Conservation (phyloP, 2,797 vertebrate species). For the Holocentrus rufus region DNA sequence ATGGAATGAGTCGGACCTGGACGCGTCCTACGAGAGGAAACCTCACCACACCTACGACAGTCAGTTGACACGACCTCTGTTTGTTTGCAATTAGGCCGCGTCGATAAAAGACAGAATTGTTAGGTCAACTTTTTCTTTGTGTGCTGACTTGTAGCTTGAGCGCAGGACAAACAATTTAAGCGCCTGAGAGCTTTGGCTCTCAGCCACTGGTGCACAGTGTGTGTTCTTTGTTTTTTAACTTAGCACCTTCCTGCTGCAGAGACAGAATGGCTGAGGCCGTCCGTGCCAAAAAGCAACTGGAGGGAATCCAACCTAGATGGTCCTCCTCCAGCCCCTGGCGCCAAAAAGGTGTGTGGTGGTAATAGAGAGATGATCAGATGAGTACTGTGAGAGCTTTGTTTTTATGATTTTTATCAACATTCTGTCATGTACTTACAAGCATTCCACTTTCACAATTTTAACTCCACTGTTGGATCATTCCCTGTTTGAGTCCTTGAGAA, state of each 20-base stretch:
- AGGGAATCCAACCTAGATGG: slow-evolving; percentile 89
- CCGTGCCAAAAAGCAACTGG: slow-evolving; percentile 84
- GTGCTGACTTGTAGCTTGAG: not conserved
- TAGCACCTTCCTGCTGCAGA: slow-evolving; percentile 66
- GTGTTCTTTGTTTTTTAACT: slow-evolving; percentile 11
- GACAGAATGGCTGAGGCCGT: slow-evolving; percentile 78
- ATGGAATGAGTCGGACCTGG: slow-evolving; percentile 93
- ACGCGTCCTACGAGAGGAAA: slow-evolving; percentile 87
- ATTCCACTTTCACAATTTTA: not conserved
- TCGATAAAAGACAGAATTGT: not conserved
- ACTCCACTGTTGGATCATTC: not conserved
- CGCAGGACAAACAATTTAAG: not conserved
- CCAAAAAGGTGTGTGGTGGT: slow-evolving; percentile 66
- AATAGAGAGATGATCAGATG: not conserved
- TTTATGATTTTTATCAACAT: not conserved
- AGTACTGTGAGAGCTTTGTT: not conserved
- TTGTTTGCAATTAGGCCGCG: not conserved
- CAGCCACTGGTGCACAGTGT: not conserved
- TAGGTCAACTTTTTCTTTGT: not conserved
- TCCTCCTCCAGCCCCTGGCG: slow-evolving; percentile 66
- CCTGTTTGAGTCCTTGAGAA: not conserved
- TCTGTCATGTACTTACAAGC: not conserved
- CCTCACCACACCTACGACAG: slow-evolving; percentile 85
- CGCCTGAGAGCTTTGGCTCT: not conserved
- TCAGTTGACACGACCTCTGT: slow-evolving; percentile 67